phyloP scores from a whole-genome alignment of 2,113 vertebrate species.

The Antechinus flavipes region DNA sequence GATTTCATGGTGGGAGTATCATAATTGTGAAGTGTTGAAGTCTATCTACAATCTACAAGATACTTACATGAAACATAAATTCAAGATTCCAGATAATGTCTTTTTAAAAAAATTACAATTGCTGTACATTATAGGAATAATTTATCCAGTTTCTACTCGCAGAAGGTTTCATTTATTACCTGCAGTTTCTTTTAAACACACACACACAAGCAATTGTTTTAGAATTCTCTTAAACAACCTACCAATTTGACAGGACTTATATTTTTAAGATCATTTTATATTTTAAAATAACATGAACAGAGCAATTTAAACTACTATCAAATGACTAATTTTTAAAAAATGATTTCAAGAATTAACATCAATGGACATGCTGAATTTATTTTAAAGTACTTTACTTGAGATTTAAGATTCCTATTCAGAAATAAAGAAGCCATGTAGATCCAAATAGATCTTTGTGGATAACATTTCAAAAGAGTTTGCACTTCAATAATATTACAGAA shows the following conservation, averaged over 20 bases:
- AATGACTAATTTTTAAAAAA: background rate
- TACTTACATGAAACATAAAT: slow-evolving; percentile 6
- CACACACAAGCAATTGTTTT: background rate
- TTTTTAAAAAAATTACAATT: slow-evolving; percentile 5
- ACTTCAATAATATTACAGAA: slow-evolving; percentile 17
- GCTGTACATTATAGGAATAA: background rate
- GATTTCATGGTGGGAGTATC: background rate
- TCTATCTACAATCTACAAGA: background rate
- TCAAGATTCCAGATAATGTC: background rate
- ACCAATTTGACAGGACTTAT: background rate
- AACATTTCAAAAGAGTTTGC: background rate
- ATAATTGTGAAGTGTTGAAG: background rate
- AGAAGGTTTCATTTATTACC: background rate
- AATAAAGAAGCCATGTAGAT: background rate
- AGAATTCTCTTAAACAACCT: background rate
- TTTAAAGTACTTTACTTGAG: background rate
- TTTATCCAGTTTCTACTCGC: background rate
- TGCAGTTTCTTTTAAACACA: background rate
- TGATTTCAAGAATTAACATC: background rate
- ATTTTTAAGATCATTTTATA: background rate
- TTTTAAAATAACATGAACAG: background rate
- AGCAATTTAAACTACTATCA: background rate
- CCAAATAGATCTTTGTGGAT: background rate
- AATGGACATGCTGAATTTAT: background rate
- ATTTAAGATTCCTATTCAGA: background rate